Evolutionary conservation across 2,113 vertebrate species (phyloP).

Genomic region (Melanotaenia duboulayi): DNA sequence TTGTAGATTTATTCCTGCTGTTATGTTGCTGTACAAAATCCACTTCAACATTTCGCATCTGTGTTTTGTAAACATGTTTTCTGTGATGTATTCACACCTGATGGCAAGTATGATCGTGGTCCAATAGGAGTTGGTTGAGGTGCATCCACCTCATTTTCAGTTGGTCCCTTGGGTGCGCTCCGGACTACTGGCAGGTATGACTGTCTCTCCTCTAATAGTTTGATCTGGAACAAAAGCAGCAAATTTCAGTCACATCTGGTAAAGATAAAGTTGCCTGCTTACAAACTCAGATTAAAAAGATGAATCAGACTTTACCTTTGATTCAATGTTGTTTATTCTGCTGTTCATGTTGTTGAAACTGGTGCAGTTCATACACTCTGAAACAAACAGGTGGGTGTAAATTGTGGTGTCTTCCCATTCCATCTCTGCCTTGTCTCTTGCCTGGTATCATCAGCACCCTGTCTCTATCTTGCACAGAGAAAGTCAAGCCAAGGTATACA

Average conservation of each 20-base stretch:
- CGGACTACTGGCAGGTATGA: conserved; percentile 63
- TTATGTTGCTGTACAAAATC: not conserved
- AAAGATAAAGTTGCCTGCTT: not conserved
- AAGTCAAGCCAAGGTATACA: conserved; percentile 57
- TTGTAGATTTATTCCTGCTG: not conserved
- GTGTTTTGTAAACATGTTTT: not conserved
- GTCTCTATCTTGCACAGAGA: conserved; percentile 25
- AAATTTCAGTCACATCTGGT: conserved; percentile 23
- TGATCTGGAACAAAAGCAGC: conserved; percentile 80
- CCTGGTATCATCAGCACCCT: conserved; percentile 13
- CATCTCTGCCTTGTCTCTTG: conserved; percentile 16
- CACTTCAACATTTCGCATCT: not conserved
- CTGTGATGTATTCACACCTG: conserved; percentile 12
- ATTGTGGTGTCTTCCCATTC: conserved; percentile 8
- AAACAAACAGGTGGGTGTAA: conserved; percentile 17
- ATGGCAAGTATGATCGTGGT: conserved; percentile 63
- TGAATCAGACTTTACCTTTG: conserved; percentile 84
- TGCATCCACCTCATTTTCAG: conserved; percentile 85
- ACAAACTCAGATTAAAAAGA: not conserved
- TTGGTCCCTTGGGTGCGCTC: conserved; percentile 77
- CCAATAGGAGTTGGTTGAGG: conserved; percentile 84
- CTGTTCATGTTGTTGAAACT: conserved; percentile 87
- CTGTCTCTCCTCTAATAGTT: conserved; percentile 80
- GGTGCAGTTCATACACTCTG: conserved; percentile 96
- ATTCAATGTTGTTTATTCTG: conserved; percentile 88